Evolutionary conservation across 1,140 invertebrate genomes (phyloP).

Genomic region (Cryptotermes secundus): DNA sequence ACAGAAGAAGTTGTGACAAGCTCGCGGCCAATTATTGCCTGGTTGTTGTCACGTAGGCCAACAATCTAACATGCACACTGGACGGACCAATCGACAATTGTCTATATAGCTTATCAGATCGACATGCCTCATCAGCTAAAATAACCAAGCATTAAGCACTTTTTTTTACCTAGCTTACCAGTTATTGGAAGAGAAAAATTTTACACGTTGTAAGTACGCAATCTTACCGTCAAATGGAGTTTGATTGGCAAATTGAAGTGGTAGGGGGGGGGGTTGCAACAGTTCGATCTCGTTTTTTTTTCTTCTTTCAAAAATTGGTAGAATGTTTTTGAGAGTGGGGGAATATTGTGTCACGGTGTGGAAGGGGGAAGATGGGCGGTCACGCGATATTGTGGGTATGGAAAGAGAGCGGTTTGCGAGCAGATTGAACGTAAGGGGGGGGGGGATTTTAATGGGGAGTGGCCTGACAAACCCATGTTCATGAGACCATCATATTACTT

Average conservation of each 20-base stretch:
- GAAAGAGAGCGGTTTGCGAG: not conserved
- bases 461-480: constrained; percentile 3
- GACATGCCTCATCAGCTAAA: not conserved
- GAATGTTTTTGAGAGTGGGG: not conserved
- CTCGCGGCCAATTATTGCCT: not conserved
- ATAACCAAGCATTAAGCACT: too few species aligned
- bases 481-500: not conserved
- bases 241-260: not conserved
- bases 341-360: not conserved
- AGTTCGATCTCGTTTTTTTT: not conserved
- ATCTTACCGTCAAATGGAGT: not conserved
- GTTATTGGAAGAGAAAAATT: not conserved
- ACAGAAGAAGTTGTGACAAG: not conserved
- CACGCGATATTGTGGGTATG: not conserved
- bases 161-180: not conserved
- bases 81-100: not conserved
- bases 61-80: not conserved
- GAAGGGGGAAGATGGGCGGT: not conserved
- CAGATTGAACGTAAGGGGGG: not conserved
- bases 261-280: not conserved
- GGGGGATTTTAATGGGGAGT: not conserved
- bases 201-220: not conserved
- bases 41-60: not conserved
- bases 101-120: not conserved
- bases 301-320: not conserved